These are phyloP conservation scores for Drosophila nr. perissopoda DNA, from an alignment of 2,888 invertebrate species.

Conservation along the genomic window DNA sequence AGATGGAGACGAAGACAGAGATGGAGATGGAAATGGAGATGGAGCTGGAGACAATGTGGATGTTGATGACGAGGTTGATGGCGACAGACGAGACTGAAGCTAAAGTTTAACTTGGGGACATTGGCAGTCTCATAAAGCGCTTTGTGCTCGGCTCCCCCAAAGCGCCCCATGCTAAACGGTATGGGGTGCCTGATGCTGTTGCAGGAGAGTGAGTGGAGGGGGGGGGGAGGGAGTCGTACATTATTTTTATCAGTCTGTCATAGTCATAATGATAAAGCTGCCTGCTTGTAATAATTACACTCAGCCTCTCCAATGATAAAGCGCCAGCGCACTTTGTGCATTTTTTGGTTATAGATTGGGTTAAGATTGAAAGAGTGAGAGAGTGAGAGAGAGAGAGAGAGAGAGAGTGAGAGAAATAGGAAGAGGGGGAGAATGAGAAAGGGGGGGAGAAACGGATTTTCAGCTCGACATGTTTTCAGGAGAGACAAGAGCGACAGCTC, in stretches of 20 bases:
- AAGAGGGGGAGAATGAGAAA: background rate
- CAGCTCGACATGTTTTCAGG: slow-evolving; percentile 48
- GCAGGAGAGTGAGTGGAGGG: background rate
- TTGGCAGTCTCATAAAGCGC: slow-evolving; percentile 35
- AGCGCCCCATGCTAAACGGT: slow-evolving; percentile 27
- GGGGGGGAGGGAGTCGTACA: slow-evolving; percentile 29
- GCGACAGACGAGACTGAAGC: slow-evolving; percentile 40
- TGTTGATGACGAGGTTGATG: slow-evolving; percentile 36
- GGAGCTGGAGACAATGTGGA: slow-evolving; percentile 15
- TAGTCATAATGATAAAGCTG: slow-evolving; percentile 60
- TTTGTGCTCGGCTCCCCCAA: slow-evolving; percentile 48
- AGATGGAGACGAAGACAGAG: slow-evolving; percentile 1
- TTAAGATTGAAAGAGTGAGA: background rate
- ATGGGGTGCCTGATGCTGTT: background rate
- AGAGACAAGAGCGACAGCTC: slow-evolving; percentile 6
- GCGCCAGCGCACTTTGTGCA: slow-evolving; percentile 23
- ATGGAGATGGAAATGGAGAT: slow-evolving; percentile 1
- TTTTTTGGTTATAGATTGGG: background rate
- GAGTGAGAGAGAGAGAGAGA: background rate
- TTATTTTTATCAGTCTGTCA: slow-evolving; percentile 73
- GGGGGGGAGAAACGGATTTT: slow-evolving; percentile 27
- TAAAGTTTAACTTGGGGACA: slow-evolving; percentile 42
- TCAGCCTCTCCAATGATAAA: slow-evolving; percentile 44
- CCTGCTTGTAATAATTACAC: slow-evolving; percentile 60
- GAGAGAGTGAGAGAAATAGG: background rate